Percentiles rank a stretch among this genome's conserved stretches.
These are phyloP conservation scores for Sitophilus oryzae DNA, from an alignment of 1,140 invertebrate genomes.

Conservation along the genomic window DNA sequence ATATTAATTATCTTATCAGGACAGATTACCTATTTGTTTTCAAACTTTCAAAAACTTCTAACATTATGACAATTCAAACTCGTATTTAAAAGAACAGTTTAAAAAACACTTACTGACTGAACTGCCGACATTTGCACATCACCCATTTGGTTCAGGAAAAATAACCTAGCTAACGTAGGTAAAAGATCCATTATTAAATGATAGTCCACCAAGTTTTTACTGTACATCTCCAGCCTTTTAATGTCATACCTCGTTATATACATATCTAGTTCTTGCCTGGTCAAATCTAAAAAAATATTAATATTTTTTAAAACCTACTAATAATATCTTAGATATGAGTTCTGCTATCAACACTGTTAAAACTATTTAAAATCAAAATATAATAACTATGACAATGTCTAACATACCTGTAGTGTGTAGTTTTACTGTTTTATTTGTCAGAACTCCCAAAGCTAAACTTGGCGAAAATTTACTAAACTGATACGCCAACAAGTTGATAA, in stretches of 20 bases:
- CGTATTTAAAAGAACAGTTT: neutral
- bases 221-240: slow-evolving; percentile 83
- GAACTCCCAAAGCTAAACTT: slow-evolving; percentile 65
- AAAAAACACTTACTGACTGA: slow-evolving; percentile 61
- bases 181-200: slow-evolving; percentile 90
- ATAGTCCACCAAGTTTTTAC: slow-evolving; percentile 90
- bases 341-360: too few relatives aligned
- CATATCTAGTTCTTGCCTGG: slow-evolving; percentile 59
- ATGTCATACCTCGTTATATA: slow-evolving; percentile 82
- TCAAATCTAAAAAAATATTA: slow-evolving; percentile 48
- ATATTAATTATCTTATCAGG: too few relatives aligned
- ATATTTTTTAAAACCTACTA: neutral
- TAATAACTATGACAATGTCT: too few relatives aligned
- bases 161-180: slow-evolving; percentile 67
- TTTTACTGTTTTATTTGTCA: slow-evolving; percentile 61
- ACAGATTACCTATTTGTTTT: too few relatives aligned
- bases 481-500: slow-evolving; percentile 69
- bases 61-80: too few relatives aligned
- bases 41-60: too few relatives aligned
- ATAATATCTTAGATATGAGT: slow-evolving; percentile 29
- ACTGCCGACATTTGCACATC: slow-evolving; percentile 66
- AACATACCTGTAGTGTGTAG: slow-evolving; percentile 46
- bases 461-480: slow-evolving; percentile 70
- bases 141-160: slow-evolving; percentile 69
- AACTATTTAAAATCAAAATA: too few relatives aligned